A percentile compares a stretch with the other conserved stretches of the same genome.
Evolutionary conservation across 1,140 invertebrate species (phyloP).

Genomic region (Ips typographus): DNA sequence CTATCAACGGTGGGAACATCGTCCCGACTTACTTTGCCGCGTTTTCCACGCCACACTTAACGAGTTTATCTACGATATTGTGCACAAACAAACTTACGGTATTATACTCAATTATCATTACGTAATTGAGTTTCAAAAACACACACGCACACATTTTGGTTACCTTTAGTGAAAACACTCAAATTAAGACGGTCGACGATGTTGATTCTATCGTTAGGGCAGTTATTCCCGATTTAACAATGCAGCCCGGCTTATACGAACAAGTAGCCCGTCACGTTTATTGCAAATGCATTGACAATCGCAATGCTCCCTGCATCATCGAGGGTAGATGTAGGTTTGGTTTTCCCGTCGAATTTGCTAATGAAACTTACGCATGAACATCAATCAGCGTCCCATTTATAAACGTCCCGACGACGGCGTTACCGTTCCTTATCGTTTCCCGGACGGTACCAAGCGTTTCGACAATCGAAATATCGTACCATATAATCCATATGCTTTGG

Average conservation of each 20-base stretch:
- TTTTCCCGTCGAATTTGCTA: neutral
- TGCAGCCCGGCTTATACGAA: constrained; percentile 51
- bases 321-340: constrained; percentile 16
- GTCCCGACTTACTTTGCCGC: constrained; percentile 20
- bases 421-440: neutral
- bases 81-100: constrained; percentile 21
- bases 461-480: constrained; percentile 24
- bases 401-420: too few species aligned
- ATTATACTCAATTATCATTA: constrained; percentile 15
- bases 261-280: constrained; percentile 55
- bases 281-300: constrained; percentile 43
- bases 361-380: neutral
- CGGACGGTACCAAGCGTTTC: neutral
- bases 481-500: constrained; percentile 11
- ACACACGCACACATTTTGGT: constrained; percentile 11
- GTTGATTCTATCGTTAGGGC: constrained; percentile 54
- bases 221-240: constrained; percentile 56
- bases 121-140: constrained; percentile 17
- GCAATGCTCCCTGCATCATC: constrained; percentile 18
- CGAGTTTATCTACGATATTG: constrained; percentile 15
- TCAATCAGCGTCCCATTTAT: neutral
- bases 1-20: neutral
- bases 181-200: constrained; percentile 21
- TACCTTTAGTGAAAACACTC: neutral
- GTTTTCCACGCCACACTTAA: constrained; percentile 22